Conservation (phyloP, 2,797 vertebrate species). For the Hemibagrus guttatus region DNA sequence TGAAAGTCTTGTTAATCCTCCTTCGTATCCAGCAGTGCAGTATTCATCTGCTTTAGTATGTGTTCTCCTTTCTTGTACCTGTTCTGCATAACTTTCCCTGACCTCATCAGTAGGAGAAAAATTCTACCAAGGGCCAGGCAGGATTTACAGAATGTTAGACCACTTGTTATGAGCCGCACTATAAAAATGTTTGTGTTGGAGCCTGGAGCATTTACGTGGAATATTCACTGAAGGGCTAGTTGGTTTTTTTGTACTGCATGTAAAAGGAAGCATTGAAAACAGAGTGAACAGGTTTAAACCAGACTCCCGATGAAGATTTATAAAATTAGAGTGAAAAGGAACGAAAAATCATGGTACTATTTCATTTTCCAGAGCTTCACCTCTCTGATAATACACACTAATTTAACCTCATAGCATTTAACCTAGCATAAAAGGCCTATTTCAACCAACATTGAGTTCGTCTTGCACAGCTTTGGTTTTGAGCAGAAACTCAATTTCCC, state of each 20-base stretch:
- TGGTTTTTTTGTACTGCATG: constrained; percentile 14
- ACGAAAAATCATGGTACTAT: not conserved
- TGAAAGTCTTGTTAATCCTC: not conserved
- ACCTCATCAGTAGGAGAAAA: constrained; percentile 31
- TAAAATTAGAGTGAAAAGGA: not conserved
- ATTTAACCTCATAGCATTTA: not conserved
- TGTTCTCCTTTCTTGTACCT: not conserved
- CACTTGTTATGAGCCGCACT: constrained; percentile 37
- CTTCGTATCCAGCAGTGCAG: not conserved
- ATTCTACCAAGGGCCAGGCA: not conserved
- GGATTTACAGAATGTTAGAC: constrained; percentile 32
- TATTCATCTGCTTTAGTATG: not conserved
- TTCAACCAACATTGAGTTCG: constrained; percentile 15
- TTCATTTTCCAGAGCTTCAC: not conserved
- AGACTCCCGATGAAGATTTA: constrained; percentile 10
- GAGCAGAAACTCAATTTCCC: constrained; percentile 38
- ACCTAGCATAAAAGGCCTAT: constrained; percentile 13
- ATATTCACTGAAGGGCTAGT: constrained; percentile 28
- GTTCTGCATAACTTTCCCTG: constrained; percentile 28
- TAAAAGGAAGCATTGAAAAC: constrained; percentile 45
- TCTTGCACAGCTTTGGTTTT: constrained; percentile 23
- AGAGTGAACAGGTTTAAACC: constrained; percentile 9
- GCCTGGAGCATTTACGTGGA: constrained; percentile 31
- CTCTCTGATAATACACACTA: not conserved
- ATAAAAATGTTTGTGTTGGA: constrained; percentile 47